Evolutionary conservation across 2,113 vertebrate genomes (phyloP).

Genomic region (Aphyosemion australe): DNA sequence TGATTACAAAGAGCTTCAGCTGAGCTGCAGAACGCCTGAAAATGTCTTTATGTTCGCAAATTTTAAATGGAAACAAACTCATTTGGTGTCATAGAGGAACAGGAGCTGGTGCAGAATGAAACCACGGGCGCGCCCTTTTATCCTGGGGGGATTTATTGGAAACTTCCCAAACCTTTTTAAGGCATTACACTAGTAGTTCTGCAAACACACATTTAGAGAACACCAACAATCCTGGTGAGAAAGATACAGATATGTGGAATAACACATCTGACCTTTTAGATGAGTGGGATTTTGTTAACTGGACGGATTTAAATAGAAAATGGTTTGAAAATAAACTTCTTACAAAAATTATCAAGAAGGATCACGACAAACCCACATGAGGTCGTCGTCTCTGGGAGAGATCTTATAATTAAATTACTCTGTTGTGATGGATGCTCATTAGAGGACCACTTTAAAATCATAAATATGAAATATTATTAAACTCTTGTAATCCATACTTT

Average conservation of each 20-base stretch:
- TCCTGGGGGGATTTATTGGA: constrained; percentile 9
- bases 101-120: constrained; percentile 21
- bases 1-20: constrained; percentile 61
- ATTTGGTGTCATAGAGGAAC: constrained; percentile 31
- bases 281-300: neutral
- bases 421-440: neutral
- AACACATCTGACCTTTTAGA: neutral
- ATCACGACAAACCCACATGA: neutral
- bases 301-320: neutral
- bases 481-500: too few species aligned
- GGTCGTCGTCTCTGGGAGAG: neutral
- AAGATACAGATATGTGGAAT: neutral
- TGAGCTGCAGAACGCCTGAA: constrained; percentile 47
- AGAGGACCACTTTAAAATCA: too few species aligned
- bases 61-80: constrained; percentile 47
- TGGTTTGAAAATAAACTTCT: neutral
- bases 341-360: too few species aligned
- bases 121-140: constrained; percentile 15
- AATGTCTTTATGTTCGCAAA: constrained; percentile 50
- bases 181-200: too few species aligned
- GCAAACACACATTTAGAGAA: constrained; percentile 9
- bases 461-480: too few species aligned
- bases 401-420: neutral
- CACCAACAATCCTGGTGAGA: neutral
- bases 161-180: constrained; percentile 1